These are phyloP conservation scores for Anticlea derivata DNA, from an alignment of 2,888 invertebrate genomes.

Conservation along the genomic window DNA sequence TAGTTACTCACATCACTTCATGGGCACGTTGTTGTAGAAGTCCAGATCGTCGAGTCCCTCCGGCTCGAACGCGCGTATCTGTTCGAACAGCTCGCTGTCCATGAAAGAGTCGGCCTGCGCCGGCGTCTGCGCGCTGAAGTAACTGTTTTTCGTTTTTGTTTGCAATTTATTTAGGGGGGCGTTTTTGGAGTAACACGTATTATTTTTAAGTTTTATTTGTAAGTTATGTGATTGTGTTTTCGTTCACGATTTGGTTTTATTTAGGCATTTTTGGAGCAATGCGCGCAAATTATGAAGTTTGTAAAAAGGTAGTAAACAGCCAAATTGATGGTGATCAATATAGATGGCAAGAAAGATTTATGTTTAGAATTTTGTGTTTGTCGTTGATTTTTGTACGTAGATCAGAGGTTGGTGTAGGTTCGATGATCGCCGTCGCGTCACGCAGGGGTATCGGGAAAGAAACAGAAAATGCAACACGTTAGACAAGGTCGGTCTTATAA, in stretches of 20 bases:
- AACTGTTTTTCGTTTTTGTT: slow-evolving; percentile 49
- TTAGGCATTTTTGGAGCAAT: no score
- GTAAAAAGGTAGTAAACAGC: no score
- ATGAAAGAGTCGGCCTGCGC: slow-evolving; percentile 68
- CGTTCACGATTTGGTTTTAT: no score
- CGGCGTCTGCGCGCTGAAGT: slow-evolving; percentile 69
- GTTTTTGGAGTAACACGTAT: no score
- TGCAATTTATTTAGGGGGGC: slow-evolving; percentile 4
- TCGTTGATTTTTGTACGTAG: no score
- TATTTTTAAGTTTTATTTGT: not conserved
- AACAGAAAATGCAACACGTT: slow-evolving; percentile 83
- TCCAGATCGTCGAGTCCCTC: slow-evolving; percentile 71
- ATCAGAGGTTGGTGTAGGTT: no score
- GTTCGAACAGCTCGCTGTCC: slow-evolving; percentile 75
- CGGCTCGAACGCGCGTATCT: slow-evolving; percentile 70
- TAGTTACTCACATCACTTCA: slow-evolving; percentile 63
- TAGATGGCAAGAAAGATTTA: no score
- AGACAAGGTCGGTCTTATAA: slow-evolving; percentile 65
- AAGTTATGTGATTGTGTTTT: no score
- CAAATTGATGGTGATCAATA: no score
- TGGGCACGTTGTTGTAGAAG: slow-evolving; percentile 62
- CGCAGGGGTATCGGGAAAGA: slow-evolving; percentile 70
- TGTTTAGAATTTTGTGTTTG: no score
- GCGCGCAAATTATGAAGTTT: no score
- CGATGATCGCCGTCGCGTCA: slow-evolving; percentile 43